These are phyloP conservation scores for Dione juno DNA, from an alignment of 2,888 invertebrate species.

Conservation along the genomic window DNA sequence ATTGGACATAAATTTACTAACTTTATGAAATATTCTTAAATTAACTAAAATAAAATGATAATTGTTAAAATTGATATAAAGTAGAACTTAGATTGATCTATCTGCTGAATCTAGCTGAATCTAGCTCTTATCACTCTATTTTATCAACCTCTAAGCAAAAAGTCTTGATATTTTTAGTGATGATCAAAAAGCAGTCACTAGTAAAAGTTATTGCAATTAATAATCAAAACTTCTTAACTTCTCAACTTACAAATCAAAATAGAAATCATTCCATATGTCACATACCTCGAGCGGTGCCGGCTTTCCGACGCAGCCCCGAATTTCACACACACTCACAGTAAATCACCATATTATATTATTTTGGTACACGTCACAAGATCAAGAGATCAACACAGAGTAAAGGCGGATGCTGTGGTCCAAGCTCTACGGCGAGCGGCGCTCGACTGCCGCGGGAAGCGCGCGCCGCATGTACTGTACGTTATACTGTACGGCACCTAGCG, in stretches of 20 bases:
- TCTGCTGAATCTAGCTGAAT: no score
- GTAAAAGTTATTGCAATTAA: not conserved
- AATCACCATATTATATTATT: constrained; percentile 41
- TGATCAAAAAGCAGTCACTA: not conserved
- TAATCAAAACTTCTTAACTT: no score
- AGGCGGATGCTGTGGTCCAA: constrained; percentile 32
- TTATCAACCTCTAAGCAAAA: no score
- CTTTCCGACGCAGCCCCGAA: constrained; percentile 60
- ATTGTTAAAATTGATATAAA: not conserved
- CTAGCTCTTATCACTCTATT: no score
- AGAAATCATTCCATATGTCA: not conserved
- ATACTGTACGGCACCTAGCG: not conserved
- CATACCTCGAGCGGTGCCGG: constrained; percentile 69
- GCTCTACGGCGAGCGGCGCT: constrained; percentile 63
- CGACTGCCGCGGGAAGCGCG: constrained; percentile 56
- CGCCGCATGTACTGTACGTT: constrained; percentile 11
- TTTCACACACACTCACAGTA: constrained; percentile 61
- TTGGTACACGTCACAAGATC: constrained; percentile 24
- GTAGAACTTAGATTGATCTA: no score
- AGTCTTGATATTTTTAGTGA: no score
- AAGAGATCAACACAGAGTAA: not conserved
- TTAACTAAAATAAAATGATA: not conserved
- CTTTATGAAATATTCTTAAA: not conserved
- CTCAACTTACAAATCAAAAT: not conserved
- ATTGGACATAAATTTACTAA: not conserved